A percentile compares a stretch with the other conserved stretches of the same genome.
phyloP scores from a whole-genome alignment of 2,797 vertebrate species.

The Stomatorhinus walkeri region DNA sequence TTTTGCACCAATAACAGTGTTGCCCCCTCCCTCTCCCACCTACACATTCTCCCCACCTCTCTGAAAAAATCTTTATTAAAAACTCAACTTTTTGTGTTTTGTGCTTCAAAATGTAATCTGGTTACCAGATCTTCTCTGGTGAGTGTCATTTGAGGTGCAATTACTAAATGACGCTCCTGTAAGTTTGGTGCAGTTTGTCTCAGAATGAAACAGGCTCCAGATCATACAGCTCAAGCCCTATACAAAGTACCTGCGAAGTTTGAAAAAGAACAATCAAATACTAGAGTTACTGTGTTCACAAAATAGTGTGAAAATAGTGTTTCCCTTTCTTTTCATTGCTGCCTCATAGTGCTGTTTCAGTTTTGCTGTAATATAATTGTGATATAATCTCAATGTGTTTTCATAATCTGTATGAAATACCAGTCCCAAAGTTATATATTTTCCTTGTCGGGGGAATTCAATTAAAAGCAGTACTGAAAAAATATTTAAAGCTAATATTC shows the following conservation, averaged over 20 bases:
- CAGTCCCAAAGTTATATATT: not conserved
- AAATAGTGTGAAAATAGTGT: not conserved
- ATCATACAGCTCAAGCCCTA: not conserved
- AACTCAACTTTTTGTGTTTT: not conserved
- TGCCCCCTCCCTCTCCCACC: not conserved
- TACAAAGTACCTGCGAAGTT: not conserved
- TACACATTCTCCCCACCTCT: not conserved
- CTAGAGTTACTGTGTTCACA: not conserved
- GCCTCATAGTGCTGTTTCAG: not conserved
- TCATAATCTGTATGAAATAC: no score
- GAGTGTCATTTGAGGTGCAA: not conserved
- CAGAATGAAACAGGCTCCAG: not conserved
- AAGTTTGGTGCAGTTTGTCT: not conserved
- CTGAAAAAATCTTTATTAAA: not conserved
- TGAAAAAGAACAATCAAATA: not conserved
- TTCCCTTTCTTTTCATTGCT: not conserved
- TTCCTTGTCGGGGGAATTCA: not conserved
- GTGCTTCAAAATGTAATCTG: not conserved
- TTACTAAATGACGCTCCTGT: not conserved
- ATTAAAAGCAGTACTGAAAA: not conserved
- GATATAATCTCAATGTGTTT: no score
- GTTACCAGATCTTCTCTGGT: not conserved
- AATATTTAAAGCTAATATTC: not conserved
- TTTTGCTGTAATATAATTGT: not conserved
- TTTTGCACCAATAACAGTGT: not conserved